Percentiles rank a stretch among this genome's conserved stretches.
Evolutionary conservation across 2,113 vertebrate genomes (phyloP).

Genomic region (Willisornis vidua): DNA sequence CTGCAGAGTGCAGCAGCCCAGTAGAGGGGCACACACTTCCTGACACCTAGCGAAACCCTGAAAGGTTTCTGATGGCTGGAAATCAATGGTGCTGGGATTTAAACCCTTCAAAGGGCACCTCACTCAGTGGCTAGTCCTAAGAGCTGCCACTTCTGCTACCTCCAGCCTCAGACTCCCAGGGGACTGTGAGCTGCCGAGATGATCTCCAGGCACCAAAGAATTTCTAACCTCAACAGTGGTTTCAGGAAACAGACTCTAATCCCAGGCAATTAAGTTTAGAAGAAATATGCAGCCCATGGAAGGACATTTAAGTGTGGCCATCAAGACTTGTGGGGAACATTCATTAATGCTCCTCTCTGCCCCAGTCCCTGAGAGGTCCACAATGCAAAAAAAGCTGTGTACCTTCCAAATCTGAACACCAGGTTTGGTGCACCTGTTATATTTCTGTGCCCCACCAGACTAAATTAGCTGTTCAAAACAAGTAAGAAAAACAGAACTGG

Average conservation of each 20-base stretch:
- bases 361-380: background rate
- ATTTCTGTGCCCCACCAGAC: background rate
- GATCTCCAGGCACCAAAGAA: background rate
- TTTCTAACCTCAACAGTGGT: background rate
- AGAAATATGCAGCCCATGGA: constrained; percentile 21
- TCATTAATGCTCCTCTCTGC: background rate
- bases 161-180: background rate
- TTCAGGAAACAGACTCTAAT: constrained; percentile 54
- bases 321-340: background rate
- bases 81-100: background rate
- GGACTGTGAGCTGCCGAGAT: rapidly evolving
- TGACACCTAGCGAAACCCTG: constrained; percentile 63
- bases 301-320: background rate
- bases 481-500: background rate
- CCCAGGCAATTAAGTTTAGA: constrained; percentile 59
- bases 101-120: background rate
- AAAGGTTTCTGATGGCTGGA: background rate
- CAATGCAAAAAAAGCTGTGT: background rate
- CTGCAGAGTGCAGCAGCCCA: too few relatives aligned
- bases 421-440: background rate
- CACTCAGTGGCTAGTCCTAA: background rate
- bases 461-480: background rate
- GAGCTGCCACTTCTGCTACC: rapidly evolving
- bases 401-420: background rate
- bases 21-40: background rate